A percentile compares a stretch with the other conserved stretches of the same genome.
These are phyloP conservation scores for Uropsilus gracilis DNA, from an alignment of 2,113 vertebrate genomes.

Conservation along the genomic window DNA sequence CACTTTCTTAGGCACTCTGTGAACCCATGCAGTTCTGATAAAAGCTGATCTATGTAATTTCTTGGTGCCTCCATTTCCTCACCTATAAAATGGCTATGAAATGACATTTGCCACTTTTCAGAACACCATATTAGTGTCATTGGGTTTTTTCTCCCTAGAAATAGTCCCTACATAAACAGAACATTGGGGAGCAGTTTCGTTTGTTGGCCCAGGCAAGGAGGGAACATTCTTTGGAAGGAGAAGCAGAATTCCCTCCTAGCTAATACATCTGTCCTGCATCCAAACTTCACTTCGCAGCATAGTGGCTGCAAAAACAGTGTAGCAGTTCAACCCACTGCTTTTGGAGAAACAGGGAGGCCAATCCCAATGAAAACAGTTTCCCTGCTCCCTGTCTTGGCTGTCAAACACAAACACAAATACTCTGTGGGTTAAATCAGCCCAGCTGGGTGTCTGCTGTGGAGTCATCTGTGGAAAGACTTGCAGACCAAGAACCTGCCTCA, in stretches of 20 bases:
- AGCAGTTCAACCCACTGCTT: constrained; percentile 49
- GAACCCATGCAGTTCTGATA: background rate
- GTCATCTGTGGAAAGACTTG: constrained; percentile 63
- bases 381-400: constrained; percentile 71
- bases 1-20: background rate
- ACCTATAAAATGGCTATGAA: constrained; percentile 30
- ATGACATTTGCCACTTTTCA: background rate
- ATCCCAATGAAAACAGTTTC: constrained; percentile 63
- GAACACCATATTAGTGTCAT: background rate
- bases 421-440: constrained; percentile 49
- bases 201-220: constrained; percentile 15
- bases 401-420: constrained; percentile 58
- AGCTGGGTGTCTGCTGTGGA: constrained; percentile 48
- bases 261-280: constrained; percentile 68
- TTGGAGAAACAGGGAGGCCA: constrained; percentile 53
- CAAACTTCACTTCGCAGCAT: constrained; percentile 55
- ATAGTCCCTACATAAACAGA: constrained; percentile 7
- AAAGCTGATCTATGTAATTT: background rate
- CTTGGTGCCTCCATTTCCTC: background rate
- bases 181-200: background rate
- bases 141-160: background rate
- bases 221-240: constrained; percentile 19
- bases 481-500: constrained; percentile 48
- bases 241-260: constrained; percentile 51
- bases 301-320: constrained; percentile 27